A percentile compares a stretch with the other conserved stretches of the same genome.
Conservation (phyloP, 2,888 invertebrate species). For the Drosophila paranaensis region DNA sequence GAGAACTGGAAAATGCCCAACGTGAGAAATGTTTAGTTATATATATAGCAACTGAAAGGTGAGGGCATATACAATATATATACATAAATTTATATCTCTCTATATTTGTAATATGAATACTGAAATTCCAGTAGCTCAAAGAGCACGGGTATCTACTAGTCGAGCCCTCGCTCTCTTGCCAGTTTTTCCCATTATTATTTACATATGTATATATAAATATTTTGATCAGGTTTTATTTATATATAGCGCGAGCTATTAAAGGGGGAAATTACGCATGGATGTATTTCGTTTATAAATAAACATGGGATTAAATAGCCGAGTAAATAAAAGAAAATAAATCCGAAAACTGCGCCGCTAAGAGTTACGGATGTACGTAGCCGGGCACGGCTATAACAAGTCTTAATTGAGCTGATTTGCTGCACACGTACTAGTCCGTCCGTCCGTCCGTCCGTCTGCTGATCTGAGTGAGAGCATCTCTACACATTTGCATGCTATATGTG, state of each 20-base stretch:
- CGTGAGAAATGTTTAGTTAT: neutral
- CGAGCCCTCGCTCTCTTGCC: neutral
- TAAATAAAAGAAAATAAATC: neutral
- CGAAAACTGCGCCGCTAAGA: slow-evolving; percentile 25
- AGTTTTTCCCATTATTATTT: slow-evolving; percentile 1
- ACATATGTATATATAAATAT: slow-evolving; percentile 1
- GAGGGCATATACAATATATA: neutral
- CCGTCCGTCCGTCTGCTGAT: neutral
- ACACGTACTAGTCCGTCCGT: slow-evolving; percentile 35
- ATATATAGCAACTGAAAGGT: neutral
- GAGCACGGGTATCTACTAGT: neutral
- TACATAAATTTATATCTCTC: too few relatives aligned
- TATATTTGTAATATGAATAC: too few relatives aligned
- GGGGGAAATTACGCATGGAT: neutral
- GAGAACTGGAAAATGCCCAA: slow-evolving; percentile 14
- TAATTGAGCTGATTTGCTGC: slow-evolving; percentile 67
- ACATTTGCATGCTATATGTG: slow-evolving; percentile 14
- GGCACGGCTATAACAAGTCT: slow-evolving; percentile 50
- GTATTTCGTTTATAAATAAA: slow-evolving; percentile 3
- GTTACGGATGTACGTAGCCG: slow-evolving; percentile 16
- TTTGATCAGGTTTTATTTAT: slow-evolving; percentile 21
- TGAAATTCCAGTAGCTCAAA: neutral
- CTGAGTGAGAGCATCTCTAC: slow-evolving; percentile 2
- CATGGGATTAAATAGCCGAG: neutral
- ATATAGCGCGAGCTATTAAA: slow-evolving; percentile 8